Evolutionary conservation across 1,140 invertebrate genomes (phyloP), one percentile per base, ranked within the genome.

Genomic region (Drosophila willistoni): DNA sequence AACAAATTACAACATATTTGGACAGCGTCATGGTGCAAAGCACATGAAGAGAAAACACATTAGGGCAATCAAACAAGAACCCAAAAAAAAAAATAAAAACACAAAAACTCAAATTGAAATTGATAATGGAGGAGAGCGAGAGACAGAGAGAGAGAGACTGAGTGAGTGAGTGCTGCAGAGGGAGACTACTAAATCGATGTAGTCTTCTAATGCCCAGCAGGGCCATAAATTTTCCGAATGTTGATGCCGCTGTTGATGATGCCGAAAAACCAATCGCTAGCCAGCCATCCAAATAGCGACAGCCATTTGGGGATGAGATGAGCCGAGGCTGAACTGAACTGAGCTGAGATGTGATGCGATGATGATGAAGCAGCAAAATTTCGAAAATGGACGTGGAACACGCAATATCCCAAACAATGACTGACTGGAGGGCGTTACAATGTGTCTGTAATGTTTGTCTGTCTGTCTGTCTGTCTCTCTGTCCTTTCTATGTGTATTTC

Each of bases 281-380:
- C 65, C 12, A 39, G 36, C 36, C 12, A 39, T 12, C 36, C 12
- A 62, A 51, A 51, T 1, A 51, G 44, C 17, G 44, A 22, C 44
- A 51, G 56, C 56, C 56, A 59, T 41, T 47, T 42, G 41, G 56
- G 56, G 29, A 34, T 42, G 65, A 13, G 13, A 33, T 10, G n/a
- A 9, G 14, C 51, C 14, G 6, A 29, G 29, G 6, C 29, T 29
- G 29, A 29, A 29, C 29, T 6, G 6, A 29, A 6, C 12, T 34
- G 63, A 73, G 2, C 19, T 22, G 19, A 22, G 19, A 73, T 75
- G 63, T 44, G 66, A 63, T 70, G 72, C 70, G 75, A 71, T 69
- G 69, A 83, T 87, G 83, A 87, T 87, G 83, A 87, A 87, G 83
- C 83, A 87, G 83, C 83, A 87, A 87, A 87, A 89, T 64, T 76